phyloP scores from a whole-genome alignment of 64 coral and sea anemone species.

The Porites lutea region DNA sequence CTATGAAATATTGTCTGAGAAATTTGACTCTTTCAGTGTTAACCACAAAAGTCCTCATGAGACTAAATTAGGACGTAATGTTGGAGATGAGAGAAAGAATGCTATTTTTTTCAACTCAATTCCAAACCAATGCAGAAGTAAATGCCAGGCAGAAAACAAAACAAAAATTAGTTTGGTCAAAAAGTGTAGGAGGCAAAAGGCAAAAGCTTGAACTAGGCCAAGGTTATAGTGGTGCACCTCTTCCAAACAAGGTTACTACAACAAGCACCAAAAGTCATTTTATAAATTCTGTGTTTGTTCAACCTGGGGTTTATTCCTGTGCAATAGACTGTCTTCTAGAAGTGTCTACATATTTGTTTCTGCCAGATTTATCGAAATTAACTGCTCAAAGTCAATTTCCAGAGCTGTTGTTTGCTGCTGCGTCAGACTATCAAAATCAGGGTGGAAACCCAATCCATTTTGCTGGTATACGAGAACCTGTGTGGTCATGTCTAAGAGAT shows the following conservation, averaged over 20 bases:
- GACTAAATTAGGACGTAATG: background rate
- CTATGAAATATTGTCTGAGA: background rate
- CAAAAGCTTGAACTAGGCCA: conserved; percentile 1
- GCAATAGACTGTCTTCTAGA: conserved; percentile 19
- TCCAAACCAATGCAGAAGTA: background rate
- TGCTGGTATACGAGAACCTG: conserved; percentile 2
- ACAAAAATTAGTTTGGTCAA: background rate
- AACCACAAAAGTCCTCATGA: background rate
- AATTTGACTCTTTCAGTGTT: conserved; percentile 4
- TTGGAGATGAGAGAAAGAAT: conserved; percentile 5
- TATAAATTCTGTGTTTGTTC: conserved; percentile 23
- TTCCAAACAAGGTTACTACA: background rate
- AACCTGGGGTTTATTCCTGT: conserved; percentile 15
- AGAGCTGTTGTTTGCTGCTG: conserved; percentile 14
- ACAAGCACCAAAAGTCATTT: conserved; percentile 2
- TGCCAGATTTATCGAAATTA: conserved; percentile 45
- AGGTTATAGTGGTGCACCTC: background rate
- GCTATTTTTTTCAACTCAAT: background rate
- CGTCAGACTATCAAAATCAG: background rate
- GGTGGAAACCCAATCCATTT: conserved; percentile 15
- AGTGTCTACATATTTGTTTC: conserved; percentile 23
- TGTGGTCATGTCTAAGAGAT: conserved; percentile 46
- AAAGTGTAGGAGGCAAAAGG: background rate
- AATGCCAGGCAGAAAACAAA: background rate
- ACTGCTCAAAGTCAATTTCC: conserved; percentile 48